Evolutionary conservation across 2,113 vertebrate species (phyloP).

Genomic region (Misgurnus anguillicaudatus): DNA sequence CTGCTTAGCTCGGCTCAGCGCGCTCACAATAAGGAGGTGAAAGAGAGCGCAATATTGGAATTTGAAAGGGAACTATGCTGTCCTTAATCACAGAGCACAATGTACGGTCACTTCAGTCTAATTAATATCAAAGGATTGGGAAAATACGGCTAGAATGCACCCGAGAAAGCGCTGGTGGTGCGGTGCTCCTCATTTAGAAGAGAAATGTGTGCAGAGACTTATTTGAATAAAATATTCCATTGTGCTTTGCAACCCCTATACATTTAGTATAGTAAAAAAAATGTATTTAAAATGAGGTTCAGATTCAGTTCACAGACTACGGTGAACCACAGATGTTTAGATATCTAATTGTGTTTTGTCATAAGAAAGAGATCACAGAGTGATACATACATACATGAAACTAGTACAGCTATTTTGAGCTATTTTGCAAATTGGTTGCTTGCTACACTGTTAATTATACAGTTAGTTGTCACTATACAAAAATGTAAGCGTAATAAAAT

Average conservation of each 20-base stretch:
- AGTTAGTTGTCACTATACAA: too few species aligned
- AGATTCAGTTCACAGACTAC: conserved; percentile 10
- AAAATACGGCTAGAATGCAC: conserved; percentile 25
- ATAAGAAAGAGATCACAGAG: too few species aligned
- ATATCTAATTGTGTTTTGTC: too few species aligned
- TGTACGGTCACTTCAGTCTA: conserved; percentile 54
- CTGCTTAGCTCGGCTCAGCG: conserved; percentile 73
- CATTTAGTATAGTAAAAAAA: conserved; percentile 6
- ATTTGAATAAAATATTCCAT: conserved; percentile 50
- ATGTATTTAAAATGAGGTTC: conserved; percentile 14
- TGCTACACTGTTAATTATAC: too few species aligned
- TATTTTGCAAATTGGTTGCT: too few species aligned
- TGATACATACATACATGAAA: too few species aligned
- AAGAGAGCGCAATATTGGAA: conserved; percentile 60
- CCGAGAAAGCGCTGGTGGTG: conserved; percentile 27
- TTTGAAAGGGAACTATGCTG: conserved; percentile 62
- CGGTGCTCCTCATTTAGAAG: conserved; percentile 16
- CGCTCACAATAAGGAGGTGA: neutral
- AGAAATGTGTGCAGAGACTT: conserved; percentile 27
- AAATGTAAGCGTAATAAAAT: too few species aligned
- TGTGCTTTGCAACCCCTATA: conserved; percentile 33
- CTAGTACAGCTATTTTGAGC: too few species aligned
- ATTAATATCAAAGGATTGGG: conserved; percentile 58
- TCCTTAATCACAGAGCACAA: conserved; percentile 67
- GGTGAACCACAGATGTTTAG: neutral